phyloP scores from a whole-genome alignment of 2,797 vertebrate genomes.

The Liasis olivaceus region DNA sequence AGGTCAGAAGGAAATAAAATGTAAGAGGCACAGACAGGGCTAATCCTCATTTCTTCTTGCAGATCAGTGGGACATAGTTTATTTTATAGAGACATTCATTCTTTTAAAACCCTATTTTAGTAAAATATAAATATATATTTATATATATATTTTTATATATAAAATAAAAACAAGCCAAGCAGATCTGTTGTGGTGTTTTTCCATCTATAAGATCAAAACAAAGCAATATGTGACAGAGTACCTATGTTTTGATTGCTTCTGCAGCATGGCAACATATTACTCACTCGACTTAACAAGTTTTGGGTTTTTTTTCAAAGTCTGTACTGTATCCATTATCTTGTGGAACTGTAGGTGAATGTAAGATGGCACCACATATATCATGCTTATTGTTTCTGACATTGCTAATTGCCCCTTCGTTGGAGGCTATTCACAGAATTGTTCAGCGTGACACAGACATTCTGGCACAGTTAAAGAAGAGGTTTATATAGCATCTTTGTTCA shows the following conservation, averaged over 20 bases:
- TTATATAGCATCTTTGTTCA: neutral
- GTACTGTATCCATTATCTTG: neutral
- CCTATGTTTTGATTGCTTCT: too few species aligned
- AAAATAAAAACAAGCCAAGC: neutral
- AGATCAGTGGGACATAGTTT: neutral
- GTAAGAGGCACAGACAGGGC: neutral
- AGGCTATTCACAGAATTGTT: neutral
- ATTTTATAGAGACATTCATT: neutral
- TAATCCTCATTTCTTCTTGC: neutral
- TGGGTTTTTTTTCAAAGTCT: neutral
- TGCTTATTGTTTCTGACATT: neutral
- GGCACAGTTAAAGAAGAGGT: neutral
- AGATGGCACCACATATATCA: neutral
- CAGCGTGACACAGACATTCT: neutral
- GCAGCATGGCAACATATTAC: too few species aligned
- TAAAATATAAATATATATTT: too few species aligned
- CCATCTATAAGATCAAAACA: neutral
- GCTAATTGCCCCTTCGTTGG: neutral
- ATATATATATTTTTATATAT: too few species aligned
- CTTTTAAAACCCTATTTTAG: neutral
- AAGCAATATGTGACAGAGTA: neutral
- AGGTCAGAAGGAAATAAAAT: neutral
- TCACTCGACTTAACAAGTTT: neutral
- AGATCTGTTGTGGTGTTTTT: neutral
- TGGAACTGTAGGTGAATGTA: neutral